A percentile compares a stretch with the other conserved stretches of the same genome.
phyloP scores from a whole-genome alignment of 2,797 vertebrate species.

The Pseudochromis fuscus region DNA sequence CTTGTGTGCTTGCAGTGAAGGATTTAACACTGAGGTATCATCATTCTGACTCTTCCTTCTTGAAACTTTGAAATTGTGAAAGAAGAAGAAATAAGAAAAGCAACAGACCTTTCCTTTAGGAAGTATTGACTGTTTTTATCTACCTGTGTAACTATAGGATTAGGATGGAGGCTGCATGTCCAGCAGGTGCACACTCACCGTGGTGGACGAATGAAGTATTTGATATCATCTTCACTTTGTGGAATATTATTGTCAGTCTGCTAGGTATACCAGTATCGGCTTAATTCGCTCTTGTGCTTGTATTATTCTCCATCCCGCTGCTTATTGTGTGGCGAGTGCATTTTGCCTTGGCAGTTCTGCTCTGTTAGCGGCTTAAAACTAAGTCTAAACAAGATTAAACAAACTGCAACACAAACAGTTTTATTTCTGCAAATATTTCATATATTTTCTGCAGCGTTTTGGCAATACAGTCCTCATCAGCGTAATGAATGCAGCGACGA shows the following conservation, averaged over 20 bases:
- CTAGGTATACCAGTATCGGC: background rate
- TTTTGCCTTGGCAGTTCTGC: slow-evolving; percentile 13
- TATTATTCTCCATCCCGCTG: slow-evolving; percentile 16
- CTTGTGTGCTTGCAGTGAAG: background rate
- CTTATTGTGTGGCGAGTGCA: slow-evolving; percentile 7
- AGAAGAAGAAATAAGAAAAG: slow-evolving; percentile 2
- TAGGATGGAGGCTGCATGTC: background rate
- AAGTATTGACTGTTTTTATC: background rate
- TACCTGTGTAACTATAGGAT: background rate
- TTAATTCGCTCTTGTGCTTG: slow-evolving; percentile 22
- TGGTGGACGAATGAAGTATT: background rate
- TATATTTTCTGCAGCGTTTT: slow-evolving; percentile 12
- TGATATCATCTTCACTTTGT: slow-evolving; percentile 13
- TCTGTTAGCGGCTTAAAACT: slow-evolving; percentile 36
- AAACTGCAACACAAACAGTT: slow-evolving; percentile 30
- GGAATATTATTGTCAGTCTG: slow-evolving; percentile 21
- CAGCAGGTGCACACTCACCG: background rate
- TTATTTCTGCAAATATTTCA: slow-evolving; percentile 21
- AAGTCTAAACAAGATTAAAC: slow-evolving; percentile 30
- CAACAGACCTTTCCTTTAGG: background rate
- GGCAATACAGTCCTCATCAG: slow-evolving; percentile 15
- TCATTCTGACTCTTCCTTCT: background rate
- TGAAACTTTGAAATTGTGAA: background rate
- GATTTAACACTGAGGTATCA: background rate
- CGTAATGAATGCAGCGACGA: slow-evolving; percentile 38